phyloP scores from a whole-genome alignment of 1,140 invertebrate genomes.

The Cyclargus thomasi region DNA sequence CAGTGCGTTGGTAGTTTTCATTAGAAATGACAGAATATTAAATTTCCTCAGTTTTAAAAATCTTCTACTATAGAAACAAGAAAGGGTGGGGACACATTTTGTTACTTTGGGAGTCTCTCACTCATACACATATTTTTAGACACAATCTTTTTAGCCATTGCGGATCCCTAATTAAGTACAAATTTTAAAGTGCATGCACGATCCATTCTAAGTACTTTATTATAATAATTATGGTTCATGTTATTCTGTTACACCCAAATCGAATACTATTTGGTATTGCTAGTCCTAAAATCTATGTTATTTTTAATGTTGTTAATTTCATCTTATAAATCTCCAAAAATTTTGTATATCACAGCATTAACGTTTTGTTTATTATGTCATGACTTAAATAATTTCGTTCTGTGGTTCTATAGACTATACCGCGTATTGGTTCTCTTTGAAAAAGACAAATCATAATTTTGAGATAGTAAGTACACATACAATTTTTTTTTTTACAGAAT shows the following conservation, averaged over 20 bases:
- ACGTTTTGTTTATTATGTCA: not conserved
- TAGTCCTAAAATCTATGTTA: not conserved
- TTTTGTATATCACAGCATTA: slow-evolving; percentile 23
- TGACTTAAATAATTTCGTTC: slow-evolving; percentile 17
- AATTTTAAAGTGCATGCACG: not conserved
- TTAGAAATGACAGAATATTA: too few relatives aligned
- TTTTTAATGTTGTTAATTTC: not conserved
- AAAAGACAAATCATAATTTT: slow-evolving; percentile 17
- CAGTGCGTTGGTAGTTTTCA: too few relatives aligned
- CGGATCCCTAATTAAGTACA: not conserved
- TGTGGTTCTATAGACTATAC: slow-evolving; percentile 5
- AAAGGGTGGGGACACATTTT: too few relatives aligned
- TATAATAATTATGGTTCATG: too few relatives aligned
- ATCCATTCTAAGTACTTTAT: too few relatives aligned
- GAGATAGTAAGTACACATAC: not conserved
- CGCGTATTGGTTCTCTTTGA: not conserved
- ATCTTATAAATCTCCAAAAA: slow-evolving; percentile 4
- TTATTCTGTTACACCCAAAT: not conserved
- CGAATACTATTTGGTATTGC: not conserved
- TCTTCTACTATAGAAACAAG: too few relatives aligned
- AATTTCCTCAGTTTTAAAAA: too few relatives aligned
- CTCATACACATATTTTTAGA: too few relatives aligned
- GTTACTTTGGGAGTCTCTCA: too few relatives aligned
- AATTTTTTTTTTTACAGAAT: slow-evolving; percentile 3
- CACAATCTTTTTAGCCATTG: too few relatives aligned